Conservation (phyloP, 2,888 invertebrate genomes). For the Cremastinae sp. region DNA sequence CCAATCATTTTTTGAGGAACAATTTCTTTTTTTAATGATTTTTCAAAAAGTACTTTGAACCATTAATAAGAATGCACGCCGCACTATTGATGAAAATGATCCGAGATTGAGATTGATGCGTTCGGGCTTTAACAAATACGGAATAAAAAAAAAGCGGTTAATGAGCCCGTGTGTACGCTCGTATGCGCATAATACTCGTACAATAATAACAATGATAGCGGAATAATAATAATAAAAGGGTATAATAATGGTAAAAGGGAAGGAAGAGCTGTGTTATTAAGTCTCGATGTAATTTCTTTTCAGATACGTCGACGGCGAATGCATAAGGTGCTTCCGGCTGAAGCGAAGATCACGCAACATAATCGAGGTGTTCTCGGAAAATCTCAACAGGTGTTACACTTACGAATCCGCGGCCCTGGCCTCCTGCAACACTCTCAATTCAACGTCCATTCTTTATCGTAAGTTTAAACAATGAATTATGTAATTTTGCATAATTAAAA, state of each 20-base stretch:
- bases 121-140: not conserved
- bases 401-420: constrained; percentile 83
- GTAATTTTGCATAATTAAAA: not conserved
- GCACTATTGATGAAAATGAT: not conserved
- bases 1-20: not conserved
- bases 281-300: constrained; percentile 63
- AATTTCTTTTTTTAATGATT: not conserved
- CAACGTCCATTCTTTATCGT: constrained; percentile 83
- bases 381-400: constrained; percentile 84
- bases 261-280: constrained; percentile 46
- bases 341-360: constrained; percentile 83
- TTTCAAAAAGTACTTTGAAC: too few relatives aligned
- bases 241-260: not conserved
- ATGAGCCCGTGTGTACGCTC: not conserved
- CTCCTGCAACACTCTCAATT: constrained; percentile 80
- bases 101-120: constrained; percentile 22
- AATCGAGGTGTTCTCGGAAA: constrained; percentile 83
- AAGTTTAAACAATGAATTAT: constrained; percentile 73
- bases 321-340: constrained; percentile 84
- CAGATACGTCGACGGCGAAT: constrained; percentile 82
- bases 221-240: not conserved
- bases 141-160: too few relatives aligned
- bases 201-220: not conserved
- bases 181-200: not conserved
- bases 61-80: too few relatives aligned